Base-by-base conservation (phyloP, 2,888 invertebrate genomes). In the Cloeon dipterum region DNA sequence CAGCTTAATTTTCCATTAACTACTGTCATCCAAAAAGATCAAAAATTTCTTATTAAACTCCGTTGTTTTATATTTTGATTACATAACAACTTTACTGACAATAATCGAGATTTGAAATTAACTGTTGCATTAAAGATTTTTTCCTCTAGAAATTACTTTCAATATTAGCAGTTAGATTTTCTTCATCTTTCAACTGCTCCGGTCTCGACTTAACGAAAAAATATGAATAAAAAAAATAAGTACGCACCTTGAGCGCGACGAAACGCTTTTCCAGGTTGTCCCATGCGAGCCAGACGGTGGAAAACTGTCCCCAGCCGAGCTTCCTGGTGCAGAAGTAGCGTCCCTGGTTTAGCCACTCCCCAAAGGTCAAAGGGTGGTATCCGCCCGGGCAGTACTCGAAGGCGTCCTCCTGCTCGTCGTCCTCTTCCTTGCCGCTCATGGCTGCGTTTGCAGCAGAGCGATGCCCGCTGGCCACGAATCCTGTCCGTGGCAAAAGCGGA, bases 211-310 rank as follows among this genome's bases (percentile, higher is more conserved):
- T n/a, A n/a, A n/a, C n/a, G n/a, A n/a, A n/a, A n/a, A n/a, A n/a
- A n/a, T n/a, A n/a, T n/a, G n/a, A n/a, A n/a, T n/a, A n/a, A n/a
- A n/a, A n/a, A n/a, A n/a, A n/a, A n/a, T n/a, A n/a, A n/a, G n/a
- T n/a, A n/a, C n/a, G n/a, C n/a, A n/a, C 16, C 52, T 70, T 70
- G 45, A 70, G 50, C n/a, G 69, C 69, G 11, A 68, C 68, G 53
- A 68, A 69, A 40, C 63, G 48, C 47, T 59, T 59, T 25, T 49
- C 33, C 14, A 32, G 33, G 14, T 34, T 25, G 23, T 38, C 38
- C 38, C 38, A 38, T 26, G 33, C 32, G 4, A 38, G 26, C 38
- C 38, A 38, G 19, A 38, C 38, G 3, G 38, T 38, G 2, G 38
- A 38, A 34, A 38, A 38, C 33, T 38, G 38, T 26, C 38, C 38